Evolutionary conservation across 2,888 invertebrate species (phyloP).

Genomic region (Drosophila crucigera): DNA sequence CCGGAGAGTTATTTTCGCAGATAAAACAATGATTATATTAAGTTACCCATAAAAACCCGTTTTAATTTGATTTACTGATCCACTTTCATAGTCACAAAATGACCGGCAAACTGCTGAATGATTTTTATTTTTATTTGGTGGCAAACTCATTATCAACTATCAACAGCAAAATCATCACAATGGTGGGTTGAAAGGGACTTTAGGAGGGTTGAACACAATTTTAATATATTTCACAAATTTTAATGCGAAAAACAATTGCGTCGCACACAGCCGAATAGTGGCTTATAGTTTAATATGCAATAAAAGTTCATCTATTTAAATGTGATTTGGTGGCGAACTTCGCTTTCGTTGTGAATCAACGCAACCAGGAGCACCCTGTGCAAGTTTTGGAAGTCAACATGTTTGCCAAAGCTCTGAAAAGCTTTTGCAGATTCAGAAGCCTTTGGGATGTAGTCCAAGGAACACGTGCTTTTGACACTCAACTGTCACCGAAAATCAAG

Average conservation of each 20-base stretch:
- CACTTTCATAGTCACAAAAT: neutral
- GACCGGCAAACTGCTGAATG: neutral
- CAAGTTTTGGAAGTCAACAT: constrained; percentile 1
- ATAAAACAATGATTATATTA: neutral
- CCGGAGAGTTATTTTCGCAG: neutral
- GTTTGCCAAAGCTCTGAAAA: constrained; percentile 13
- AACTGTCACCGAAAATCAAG: neutral
- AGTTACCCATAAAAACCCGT: neutral
- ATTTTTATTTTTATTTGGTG: neutral
- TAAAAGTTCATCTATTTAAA: neutral
- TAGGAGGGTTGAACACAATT: neutral
- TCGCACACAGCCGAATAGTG: neutral
- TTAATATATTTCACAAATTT: neutral
- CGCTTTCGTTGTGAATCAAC: neutral
- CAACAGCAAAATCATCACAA: neutral
- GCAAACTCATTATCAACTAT: neutral
- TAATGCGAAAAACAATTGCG: neutral
- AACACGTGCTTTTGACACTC: neutral
- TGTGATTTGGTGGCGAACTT: constrained; percentile 20
- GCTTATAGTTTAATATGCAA: neutral
- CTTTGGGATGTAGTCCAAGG: neutral
- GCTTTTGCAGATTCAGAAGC: constrained; percentile 14
- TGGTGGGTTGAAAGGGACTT: neutral
- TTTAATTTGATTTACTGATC: neutral
- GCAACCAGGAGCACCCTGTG: constrained; percentile 32